Evolutionary conservation across 1,140 invertebrate species (phyloP), one percentile per base, ranked within the genome.

Genomic region (Brevipalpus yothersi): DNA sequence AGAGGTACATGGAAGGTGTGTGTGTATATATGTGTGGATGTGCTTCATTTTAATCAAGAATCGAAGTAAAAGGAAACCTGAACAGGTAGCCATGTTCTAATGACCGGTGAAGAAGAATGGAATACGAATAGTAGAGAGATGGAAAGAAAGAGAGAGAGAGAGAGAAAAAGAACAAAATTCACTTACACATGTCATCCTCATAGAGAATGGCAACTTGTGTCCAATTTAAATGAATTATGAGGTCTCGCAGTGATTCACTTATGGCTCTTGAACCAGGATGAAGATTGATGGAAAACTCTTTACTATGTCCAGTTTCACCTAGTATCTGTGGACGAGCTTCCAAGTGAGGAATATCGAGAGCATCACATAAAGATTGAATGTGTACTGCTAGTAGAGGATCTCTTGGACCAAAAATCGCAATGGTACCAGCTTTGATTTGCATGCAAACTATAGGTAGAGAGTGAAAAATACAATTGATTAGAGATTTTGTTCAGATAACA

Each of bases 201-300:
- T 93, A 93, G 43, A 95, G 80, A 62, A 95, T 83, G 0, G 86
- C 55, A 17, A 92, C 86, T 72, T 82, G 81, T 8, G 85, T 90
- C 89, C 89, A 94, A 69, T 92, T 90, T 40, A 92, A 76, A 68
- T 86, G 89, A 19, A 77, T 74, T 72, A 93, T 86, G 51, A 93
- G 76, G 68, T 93, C 89, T 60, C 80, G 77, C 70, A 88, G 87
- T 0, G 89, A 87, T 55, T 78, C 74, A 68, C 88, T 86, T 65
- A 94, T 76, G 58, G 86, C 75, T 58, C 82, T 82, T 9, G 89
- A 86, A 74, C 92, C 85, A 0, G 90, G 90, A 74, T 89, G 90
- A n/a, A 94, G 76, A 74, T 92, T 93, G 65, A 95, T 86, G 31
- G 90, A 79, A 70, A 86, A 88, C 64, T 85, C 80, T 68, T 82